Conservation (phyloP, 2,888 invertebrate species). For the Capitulum mitella region DNA sequence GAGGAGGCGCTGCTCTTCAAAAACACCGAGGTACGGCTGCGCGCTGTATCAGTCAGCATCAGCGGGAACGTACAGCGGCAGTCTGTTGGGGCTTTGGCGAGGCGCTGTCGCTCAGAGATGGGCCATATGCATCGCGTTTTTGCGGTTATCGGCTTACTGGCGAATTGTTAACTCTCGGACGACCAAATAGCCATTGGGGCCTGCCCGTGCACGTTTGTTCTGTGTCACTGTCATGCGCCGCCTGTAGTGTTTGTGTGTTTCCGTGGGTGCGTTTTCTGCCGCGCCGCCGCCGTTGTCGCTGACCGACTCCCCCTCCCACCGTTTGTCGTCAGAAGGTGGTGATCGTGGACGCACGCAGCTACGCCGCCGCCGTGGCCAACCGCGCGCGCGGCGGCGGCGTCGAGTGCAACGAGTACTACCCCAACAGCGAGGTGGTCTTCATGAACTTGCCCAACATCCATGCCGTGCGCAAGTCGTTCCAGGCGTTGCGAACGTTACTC, state of each 20-base stretch:
- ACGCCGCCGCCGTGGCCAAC: conserved; percentile 93
- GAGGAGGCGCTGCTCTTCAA: conserved; percentile 25
- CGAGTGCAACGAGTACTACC: conserved; percentile 93
- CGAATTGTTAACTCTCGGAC: too few species aligned
- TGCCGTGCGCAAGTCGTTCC: conserved; percentile 85
- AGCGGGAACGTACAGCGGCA: too few species aligned
- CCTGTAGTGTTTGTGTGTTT: not conserved
- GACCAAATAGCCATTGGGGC: too few species aligned
- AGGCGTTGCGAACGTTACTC: conserved; percentile 68
- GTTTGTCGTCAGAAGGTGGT: conserved; percentile 57
- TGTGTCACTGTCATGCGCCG: too few species aligned
- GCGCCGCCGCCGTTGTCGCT: not conserved
- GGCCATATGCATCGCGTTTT: too few species aligned
- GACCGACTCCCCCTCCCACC: not conserved
- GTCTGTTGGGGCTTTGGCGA: too few species aligned
- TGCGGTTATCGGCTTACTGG: too few species aligned
- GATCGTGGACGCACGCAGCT: conserved; percentile 91
- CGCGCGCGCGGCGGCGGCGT: conserved; percentile 94
- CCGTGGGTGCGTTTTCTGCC: not conserved
- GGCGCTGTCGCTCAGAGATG: too few species aligned
- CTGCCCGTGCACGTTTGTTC: too few species aligned
- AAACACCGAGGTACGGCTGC: conserved; percentile 19
- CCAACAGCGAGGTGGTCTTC: conserved; percentile 88
- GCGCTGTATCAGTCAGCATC: too few species aligned
- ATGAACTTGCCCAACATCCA: conserved; percentile 98